These are phyloP conservation scores for Phacellophora camtschatica DNA, from an alignment of 30 jellyfish, hydroid and myxozoan genomes.

Conservation along the genomic window DNA sequence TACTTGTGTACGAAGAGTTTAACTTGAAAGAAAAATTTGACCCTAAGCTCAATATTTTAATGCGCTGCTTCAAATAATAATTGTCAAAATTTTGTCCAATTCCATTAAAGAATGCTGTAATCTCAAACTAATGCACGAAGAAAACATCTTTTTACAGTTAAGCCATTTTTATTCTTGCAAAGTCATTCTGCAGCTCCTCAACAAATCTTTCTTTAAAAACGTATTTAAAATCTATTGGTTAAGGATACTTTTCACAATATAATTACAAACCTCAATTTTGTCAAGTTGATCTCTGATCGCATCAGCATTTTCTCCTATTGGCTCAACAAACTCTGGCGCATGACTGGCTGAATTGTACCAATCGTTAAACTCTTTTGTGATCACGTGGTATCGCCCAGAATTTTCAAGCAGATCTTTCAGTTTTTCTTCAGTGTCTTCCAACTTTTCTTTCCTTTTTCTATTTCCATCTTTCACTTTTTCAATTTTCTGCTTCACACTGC, in stretches of 20 bases:
- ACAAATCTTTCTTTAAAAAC: no score
- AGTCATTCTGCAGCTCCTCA: no score
- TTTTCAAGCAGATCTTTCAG: slow-evolving; percentile 43
- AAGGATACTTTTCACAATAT: background rate
- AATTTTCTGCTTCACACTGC: slow-evolving; percentile 25
- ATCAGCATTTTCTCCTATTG: slow-evolving; percentile 63
- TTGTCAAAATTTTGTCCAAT: no score
- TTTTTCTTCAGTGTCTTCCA: slow-evolving; percentile 59
- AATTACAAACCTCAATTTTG: slow-evolving; percentile 63
- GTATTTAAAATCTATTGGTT: no score
- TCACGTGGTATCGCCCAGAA: slow-evolving; percentile 29
- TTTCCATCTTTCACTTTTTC: slow-evolving; percentile 49
- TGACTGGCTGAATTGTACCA: slow-evolving; percentile 60
- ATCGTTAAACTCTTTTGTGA: slow-evolving; percentile 30
- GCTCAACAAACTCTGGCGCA: slow-evolving; percentile 70
- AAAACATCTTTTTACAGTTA: no score
- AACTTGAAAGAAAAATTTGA: no score
- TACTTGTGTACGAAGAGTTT: no score
- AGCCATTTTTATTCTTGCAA: no score
- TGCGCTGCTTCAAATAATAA: no score
- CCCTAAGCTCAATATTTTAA: no score
- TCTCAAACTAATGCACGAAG: no score
- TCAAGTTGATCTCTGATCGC: slow-evolving; percentile 51
- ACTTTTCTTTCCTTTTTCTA: slow-evolving; percentile 13
- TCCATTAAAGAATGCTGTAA: no score